Base-by-base conservation (phyloP, 2,113 vertebrate species). In the Ardeotis arabs region DNA sequence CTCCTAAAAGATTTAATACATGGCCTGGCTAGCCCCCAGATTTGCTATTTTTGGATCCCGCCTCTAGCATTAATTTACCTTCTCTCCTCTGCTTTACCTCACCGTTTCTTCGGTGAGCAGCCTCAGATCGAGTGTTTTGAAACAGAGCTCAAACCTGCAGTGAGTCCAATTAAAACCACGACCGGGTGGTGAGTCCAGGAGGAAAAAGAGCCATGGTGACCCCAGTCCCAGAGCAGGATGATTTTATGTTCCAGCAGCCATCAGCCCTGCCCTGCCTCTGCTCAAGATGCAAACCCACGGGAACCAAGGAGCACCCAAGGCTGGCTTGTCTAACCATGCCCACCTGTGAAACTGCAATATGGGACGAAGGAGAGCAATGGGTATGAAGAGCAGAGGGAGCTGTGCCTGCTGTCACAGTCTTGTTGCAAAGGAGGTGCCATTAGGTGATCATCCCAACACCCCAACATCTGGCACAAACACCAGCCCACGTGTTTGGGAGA, bases 81-180 rank as follows among this genome's bases (percentile, higher is more conserved):
- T 45, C 64, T 66, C 59, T 59, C 74, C 58, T 44, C 24, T 29
- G 47, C 68, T 67, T 33, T 17, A 14, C 24, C 66, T 89, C 83
- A n/a, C 44, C 37, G 19, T 75, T 63, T 70, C 74, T 28, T 25
- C 1, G 9, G 22, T 3, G 20, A 93, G 77, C 74, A 29, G 56
- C 86, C 67, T 68, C 64, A 70, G 39, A 37, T 4, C 1, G 3
- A 28, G 35, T 1, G 2, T 3, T 66, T 7, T 29, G 64, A 72
- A 56, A 27, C 0, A 28, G 10, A 1, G 47, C 86, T 84, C 83
- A 31, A 33, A 84, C 6, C 76, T 47, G 37, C 75, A 45, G 67
- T 0, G 0, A 70, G 45, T 12, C 70, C 89, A 50, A 1, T 5
- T 13, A 37, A 89, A 79, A 49, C 35, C 56, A 37, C 0, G 0